A percentile compares a stretch with the other conserved stretches of the same genome.
These are phyloP conservation scores for Procapra przewalskii DNA, from an alignment of 2,113 vertebrate genomes.

Conservation along the genomic window DNA sequence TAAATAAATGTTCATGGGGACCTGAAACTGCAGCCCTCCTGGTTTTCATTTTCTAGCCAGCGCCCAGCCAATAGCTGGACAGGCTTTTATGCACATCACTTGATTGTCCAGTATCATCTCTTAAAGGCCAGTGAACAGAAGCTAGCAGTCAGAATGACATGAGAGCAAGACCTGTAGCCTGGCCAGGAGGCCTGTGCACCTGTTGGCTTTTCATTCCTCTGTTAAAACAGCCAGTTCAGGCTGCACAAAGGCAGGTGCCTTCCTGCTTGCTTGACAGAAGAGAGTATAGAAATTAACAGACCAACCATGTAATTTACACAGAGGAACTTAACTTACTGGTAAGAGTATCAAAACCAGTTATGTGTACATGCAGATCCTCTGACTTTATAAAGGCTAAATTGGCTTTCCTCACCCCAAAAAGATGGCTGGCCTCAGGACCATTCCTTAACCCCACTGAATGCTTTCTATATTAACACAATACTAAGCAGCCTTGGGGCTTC, in stretches of 20 bases:
- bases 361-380: background rate
- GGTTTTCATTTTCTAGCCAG: background rate
- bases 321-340: background rate
- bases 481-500: background rate
- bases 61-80: background rate
- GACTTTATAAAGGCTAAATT: background rate
- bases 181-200: too few relatives aligned
- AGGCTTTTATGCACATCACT: background rate
- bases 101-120: background rate
- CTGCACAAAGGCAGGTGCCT: background rate
- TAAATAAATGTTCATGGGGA: background rate
- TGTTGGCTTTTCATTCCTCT: background rate
- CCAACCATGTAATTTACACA: background rate
- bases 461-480: background rate
- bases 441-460: fast-evolving
- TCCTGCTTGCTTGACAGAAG: background rate
- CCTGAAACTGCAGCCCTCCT: background rate
- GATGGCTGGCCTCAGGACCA: background rate
- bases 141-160: background rate
- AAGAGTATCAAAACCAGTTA: background rate
- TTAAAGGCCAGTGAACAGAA: background rate
- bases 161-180: background rate
- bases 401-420: background rate
- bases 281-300: background rate
- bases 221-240: background rate